A percentile compares a stretch with the other conserved stretches of the same genome.
phyloP scores from a whole-genome alignment of 2,797 vertebrate species.

The Falco novaeseelandiae region DNA sequence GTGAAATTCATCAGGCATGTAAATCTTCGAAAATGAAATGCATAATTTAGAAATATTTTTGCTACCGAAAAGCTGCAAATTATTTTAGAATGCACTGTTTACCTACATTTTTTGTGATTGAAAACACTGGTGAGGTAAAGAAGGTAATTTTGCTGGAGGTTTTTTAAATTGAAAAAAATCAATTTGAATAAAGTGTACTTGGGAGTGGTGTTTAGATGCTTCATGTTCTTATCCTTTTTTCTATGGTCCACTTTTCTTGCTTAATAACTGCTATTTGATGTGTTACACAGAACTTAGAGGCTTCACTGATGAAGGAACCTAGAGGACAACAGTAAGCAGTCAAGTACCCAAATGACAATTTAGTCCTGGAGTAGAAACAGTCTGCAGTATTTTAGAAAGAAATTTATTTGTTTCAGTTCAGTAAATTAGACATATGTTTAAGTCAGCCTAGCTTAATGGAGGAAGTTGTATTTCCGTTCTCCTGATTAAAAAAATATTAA shows the following conservation, averaged over 20 bases:
- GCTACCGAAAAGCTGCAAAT: background rate
- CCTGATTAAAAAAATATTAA: background rate
- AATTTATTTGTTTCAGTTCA: background rate
- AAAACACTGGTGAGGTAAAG: background rate
- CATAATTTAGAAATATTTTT: constrained; percentile 30
- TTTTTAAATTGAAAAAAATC: background rate
- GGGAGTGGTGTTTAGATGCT: background rate
- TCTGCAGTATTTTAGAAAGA: background rate
- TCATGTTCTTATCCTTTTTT: background rate
- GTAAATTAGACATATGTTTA: background rate
- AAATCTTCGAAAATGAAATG: constrained; percentile 27
- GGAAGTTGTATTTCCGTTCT: background rate
- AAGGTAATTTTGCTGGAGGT: background rate
- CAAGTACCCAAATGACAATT: background rate
- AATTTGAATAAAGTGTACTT: background rate
- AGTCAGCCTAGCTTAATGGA: background rate
- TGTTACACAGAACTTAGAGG: background rate
- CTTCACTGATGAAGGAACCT: background rate
- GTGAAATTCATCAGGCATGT: background rate
- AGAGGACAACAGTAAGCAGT: background rate
- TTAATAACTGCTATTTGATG: background rate
- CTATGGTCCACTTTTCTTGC: background rate
- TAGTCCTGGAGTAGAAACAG: background rate
- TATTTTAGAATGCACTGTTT: constrained; percentile 6
- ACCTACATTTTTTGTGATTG: background rate